These are phyloP conservation scores for Strongylocentrotus purpuratus DNA, from an alignment of 35 echinoderm and acorn worm species.

Conservation along the genomic window DNA sequence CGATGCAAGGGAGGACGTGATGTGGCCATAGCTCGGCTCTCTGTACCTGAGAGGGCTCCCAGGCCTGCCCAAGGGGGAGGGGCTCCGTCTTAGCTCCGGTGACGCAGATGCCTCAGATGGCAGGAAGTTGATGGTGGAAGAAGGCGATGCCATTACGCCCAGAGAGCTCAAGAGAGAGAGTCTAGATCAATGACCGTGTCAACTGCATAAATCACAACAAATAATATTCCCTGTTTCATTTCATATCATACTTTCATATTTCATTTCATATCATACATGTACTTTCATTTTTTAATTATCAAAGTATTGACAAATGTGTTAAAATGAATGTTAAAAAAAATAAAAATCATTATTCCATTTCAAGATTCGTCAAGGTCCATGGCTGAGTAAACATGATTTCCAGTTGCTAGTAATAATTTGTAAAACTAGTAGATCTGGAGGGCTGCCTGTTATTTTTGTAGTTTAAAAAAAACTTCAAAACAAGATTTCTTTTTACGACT, in stretches of 20 bases:
- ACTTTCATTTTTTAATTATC: too few species aligned
- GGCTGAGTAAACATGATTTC: too few species aligned
- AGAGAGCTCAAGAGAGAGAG: background rate
- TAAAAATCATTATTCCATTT: background rate
- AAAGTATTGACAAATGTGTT: too few species aligned
- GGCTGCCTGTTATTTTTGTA: too few species aligned
- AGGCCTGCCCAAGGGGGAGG: slow-evolving; percentile 32
- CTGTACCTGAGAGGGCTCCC: background rate
- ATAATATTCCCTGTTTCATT: background rate
- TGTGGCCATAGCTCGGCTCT: background rate
- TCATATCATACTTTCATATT: too few species aligned
- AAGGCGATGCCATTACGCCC: background rate
- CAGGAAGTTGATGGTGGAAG: slow-evolving; percentile 19
- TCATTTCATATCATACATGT: too few species aligned
- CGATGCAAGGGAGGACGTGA: background rate
- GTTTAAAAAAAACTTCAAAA: too few species aligned
- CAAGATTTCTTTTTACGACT: too few species aligned
- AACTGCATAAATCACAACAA: background rate
- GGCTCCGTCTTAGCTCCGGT: background rate
- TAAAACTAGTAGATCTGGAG: too few species aligned
- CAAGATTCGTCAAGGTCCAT: background rate
- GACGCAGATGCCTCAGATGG: background rate
- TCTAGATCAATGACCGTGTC: background rate
- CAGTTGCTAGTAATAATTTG: too few species aligned
- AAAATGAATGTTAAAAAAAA: background rate